phyloP scores from a whole-genome alignment of 2,113 vertebrate species.

The Elgaria multicarinata region DNA sequence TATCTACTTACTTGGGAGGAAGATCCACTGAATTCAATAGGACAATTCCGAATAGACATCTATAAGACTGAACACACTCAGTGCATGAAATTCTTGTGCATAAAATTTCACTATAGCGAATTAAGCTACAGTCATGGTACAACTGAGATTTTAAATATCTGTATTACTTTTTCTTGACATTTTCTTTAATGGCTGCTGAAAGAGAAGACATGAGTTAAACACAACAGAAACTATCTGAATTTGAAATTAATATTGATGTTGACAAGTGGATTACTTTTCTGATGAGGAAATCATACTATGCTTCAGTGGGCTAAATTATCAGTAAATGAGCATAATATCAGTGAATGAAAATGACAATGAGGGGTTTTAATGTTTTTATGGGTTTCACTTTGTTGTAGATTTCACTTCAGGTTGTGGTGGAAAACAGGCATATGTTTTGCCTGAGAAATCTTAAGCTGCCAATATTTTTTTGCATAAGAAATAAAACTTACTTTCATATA shows the following conservation, averaged over 20 bases:
- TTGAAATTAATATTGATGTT: constrained; percentile 34
- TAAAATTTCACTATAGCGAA: background rate
- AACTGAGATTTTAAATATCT: background rate
- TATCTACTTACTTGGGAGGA: no score
- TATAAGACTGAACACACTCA: no score
- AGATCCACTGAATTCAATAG: no score
- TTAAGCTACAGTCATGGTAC: background rate
- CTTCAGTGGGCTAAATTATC: constrained; percentile 35
- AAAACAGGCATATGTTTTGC: constrained; percentile 62
- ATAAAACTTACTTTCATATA: background rate
- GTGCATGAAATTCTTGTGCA: background rate
- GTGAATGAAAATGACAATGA: constrained; percentile 55
- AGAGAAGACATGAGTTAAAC: background rate
- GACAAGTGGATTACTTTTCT: constrained; percentile 44
- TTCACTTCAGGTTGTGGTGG: constrained; percentile 64
- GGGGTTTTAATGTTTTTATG: constrained; percentile 66
- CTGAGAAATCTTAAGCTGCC: constrained; percentile 63
- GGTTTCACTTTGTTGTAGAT: constrained; percentile 47
- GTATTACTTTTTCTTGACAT: background rate
- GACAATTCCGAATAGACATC: no score
- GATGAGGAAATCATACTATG: constrained; percentile 31
- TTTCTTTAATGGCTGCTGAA: constrained; percentile 8
- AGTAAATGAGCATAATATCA: constrained; percentile 21
- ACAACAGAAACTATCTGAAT: background rate
- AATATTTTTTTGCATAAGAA: constrained; percentile 54